phyloP scores from a whole-genome alignment of 2,888 invertebrate species.

The Frankliniella intonsa region DNA sequence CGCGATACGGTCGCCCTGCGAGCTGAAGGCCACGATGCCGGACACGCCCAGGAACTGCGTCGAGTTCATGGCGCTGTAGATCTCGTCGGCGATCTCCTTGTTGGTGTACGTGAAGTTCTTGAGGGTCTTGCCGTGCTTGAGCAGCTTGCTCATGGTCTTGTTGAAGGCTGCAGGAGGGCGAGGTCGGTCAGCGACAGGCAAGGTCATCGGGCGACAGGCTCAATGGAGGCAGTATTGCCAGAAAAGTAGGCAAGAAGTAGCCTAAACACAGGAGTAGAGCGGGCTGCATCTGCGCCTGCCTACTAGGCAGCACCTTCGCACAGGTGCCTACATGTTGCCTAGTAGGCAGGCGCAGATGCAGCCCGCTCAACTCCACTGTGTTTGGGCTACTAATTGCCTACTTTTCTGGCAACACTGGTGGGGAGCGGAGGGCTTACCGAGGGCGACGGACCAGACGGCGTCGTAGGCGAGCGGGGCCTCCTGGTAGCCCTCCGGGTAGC shows the following conservation, averaged over 20 bases:
- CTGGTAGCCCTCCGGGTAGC: conserved; percentile 90
- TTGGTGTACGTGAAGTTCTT: conserved; percentile 96
- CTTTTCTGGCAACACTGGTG: too few species aligned
- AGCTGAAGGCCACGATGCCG: conserved; percentile 95
- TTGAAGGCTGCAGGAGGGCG: conserved; percentile 71
- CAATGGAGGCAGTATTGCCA: too few species aligned
- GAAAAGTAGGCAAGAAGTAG: too few species aligned
- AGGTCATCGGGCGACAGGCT: too few species aligned
- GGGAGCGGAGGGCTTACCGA: conserved; percentile 69
- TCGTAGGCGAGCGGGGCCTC: conserved; percentile 99
- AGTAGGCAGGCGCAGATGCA: too few species aligned
- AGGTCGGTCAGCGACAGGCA: too few species aligned
- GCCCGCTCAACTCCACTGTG: too few species aligned
- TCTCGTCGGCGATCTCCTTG: conserved; percentile 89
- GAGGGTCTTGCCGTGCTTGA: conserved; percentile 72
- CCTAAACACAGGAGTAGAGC: too few species aligned
- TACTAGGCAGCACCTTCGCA: too few species aligned
- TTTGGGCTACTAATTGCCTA: too few species aligned
- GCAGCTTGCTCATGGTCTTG: conserved; percentile 87
- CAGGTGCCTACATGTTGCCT: too few species aligned
- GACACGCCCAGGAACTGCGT: conserved; percentile 97
- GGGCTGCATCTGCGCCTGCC: too few species aligned
- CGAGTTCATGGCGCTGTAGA: conserved; percentile 97
- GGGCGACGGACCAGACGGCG: conserved; percentile 97
- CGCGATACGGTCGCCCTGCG: conserved; percentile 97